Evolutionary conservation across 2,888 invertebrate genomes (phyloP).

Genomic region (Pheosia tremula): DNA sequence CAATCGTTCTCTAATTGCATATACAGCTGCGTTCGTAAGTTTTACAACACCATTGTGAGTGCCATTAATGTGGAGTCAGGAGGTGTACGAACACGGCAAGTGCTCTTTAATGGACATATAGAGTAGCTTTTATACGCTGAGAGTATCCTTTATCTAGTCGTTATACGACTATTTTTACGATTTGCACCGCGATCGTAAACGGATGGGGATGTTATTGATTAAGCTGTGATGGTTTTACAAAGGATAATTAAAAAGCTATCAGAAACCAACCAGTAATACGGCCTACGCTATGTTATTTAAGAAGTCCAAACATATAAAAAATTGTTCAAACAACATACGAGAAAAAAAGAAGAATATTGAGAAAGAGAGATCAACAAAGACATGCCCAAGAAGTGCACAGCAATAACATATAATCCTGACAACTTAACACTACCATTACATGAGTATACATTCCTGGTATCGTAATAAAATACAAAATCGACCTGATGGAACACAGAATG

Average conservation of each 20-base stretch:
- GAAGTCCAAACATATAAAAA: no score
- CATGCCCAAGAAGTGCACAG: no score
- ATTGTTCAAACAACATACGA: no score
- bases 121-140: constrained; percentile 25
- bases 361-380: no score
- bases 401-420: no score
- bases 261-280: no score
- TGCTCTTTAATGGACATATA: constrained; percentile 24
- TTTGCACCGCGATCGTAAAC: constrained; percentile 25
- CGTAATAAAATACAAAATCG: background rate
- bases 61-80: constrained; percentile 22
- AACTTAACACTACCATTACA: no score
- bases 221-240: constrained; percentile 19
- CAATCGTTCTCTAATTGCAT: constrained; percentile 2
- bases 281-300: no score
- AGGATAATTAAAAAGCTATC: no score
- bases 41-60: constrained; percentile 22
- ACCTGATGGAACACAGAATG: background rate
- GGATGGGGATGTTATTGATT: constrained; percentile 22
- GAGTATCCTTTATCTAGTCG: constrained; percentile 28
- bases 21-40: constrained; percentile 5
- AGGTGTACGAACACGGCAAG: constrained; percentile 15
- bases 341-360: no score
- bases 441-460: background rate
- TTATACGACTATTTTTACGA: constrained; percentile 28